Base-by-base conservation (phyloP, 2,888 invertebrate genomes). In the Pandemis heparana region DNA sequence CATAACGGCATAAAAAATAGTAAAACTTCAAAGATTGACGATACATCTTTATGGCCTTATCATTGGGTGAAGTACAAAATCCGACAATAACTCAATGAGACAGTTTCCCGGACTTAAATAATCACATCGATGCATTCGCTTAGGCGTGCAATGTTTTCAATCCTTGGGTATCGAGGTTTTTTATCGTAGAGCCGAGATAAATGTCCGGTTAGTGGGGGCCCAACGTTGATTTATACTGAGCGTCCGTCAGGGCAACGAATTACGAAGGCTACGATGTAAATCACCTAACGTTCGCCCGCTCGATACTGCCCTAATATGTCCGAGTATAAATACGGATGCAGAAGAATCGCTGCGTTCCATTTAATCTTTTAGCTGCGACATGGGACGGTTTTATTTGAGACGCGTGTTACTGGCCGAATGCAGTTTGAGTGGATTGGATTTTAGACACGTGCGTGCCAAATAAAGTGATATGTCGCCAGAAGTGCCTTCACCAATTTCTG, bases 181-280 rank as follows among this genome's bases (percentile, higher is more conserved):
- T 83, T 84, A 82, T 79, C 82, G 78, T 70, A 66, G 71, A 76
- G 66, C 76, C 76, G 79, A 82, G 81, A 82, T 93, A 92, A 93
- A 94, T 93, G 92, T 89, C 90, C 92, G 94, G 94, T 92, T 92
- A 92, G 88, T 89, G 84, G 89, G 92, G 92, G 92, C 87, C 89
- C 92, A 89, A 89, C 92, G 88, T 92, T 94, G 93, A 94, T 94
- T 94, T 94, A 94, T 92, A 87, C 85, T 79, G 89, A 82, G 83
- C 87, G 92, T 92, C 92, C 88, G 87, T 92, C 92, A 91, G 91
- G 82, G 77, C 88, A 88, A 92, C 92, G 91, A 92, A 92, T 93
- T 93, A 93, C 92, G 83, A 84, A 88, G 88, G 87, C 86, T 82
- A 79, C 88, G 85, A 93, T 92, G 92, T 93, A 94, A 94, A 94